phyloP scores from a whole-genome alignment of 2,888 invertebrate genomes.

The Germaria angustata region DNA sequence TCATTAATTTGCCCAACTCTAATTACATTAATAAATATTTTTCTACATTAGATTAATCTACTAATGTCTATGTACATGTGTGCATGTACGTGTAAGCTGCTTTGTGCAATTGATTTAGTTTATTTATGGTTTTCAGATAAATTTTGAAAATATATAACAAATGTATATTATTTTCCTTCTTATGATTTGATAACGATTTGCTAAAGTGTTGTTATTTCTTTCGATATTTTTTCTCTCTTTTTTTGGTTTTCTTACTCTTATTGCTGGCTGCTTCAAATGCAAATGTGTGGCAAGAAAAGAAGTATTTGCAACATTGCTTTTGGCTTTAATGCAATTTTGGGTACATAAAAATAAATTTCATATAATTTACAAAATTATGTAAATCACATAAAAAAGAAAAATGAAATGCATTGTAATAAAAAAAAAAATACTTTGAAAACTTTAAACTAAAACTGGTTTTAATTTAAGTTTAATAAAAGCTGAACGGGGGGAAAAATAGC shows the following conservation, averaged over 20 bases:
- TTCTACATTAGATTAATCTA: not conserved
- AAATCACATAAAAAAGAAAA: conserved; percentile 3
- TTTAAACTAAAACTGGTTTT: conserved; percentile 55
- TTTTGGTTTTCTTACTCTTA: not conserved
- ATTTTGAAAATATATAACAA: conserved; percentile 51
- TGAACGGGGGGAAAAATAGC: not conserved
- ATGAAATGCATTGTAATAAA: not conserved
- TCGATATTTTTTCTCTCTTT: not conserved
- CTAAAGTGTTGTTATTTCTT: conserved; percentile 57
- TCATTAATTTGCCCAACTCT: conserved; percentile 4
- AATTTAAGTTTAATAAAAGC: not conserved
- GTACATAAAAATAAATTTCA: conserved; percentile 53
- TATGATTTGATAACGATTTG: conserved; percentile 59
- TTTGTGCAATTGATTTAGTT: conserved; percentile 13
- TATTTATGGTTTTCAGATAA: conserved; percentile 60
- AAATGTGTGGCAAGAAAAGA: conserved; percentile 20
- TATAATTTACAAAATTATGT: conserved; percentile 60
- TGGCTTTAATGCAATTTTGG: conserved; percentile 43
- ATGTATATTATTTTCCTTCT: conserved; percentile 34
- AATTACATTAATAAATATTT: conserved; percentile 32
- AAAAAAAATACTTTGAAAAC: not conserved
- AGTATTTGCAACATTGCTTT: conserved; percentile 34
- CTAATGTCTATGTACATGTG: not conserved
- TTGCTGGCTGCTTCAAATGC: not conserved
- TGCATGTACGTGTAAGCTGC: not conserved